phyloP scores from a whole-genome alignment of 2,113 vertebrate genomes.

The Platycercus adscitus region DNA sequence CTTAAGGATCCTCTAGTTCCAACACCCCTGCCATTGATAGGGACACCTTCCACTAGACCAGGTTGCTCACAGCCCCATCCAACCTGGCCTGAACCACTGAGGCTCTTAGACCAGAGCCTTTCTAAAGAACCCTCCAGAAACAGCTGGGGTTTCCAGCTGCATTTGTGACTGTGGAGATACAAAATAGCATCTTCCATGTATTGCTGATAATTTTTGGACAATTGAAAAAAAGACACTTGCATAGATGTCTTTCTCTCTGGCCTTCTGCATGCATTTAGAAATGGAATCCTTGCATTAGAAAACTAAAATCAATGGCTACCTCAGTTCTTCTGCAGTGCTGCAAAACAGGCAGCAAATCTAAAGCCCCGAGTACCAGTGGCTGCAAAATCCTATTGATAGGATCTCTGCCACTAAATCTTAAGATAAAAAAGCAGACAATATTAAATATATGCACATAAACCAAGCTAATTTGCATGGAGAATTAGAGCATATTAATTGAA shows the following conservation, averaged over 20 bases:
- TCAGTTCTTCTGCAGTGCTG: not conserved
- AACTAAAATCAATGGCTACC: not conserved
- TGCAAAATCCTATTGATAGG: not conserved
- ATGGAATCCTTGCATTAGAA: not conserved
- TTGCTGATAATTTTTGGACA: not conserved
- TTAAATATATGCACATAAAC: not conserved
- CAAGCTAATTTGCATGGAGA: not conserved
- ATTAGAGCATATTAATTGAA: not conserved
- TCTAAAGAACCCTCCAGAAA: not conserved
- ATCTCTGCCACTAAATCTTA: not conserved
- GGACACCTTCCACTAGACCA: not conserved
- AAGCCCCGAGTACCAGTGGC: not conserved
- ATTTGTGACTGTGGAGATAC: not conserved
- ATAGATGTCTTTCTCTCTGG: not conserved
- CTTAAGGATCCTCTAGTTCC: not conserved
- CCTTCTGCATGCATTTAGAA: not conserved
- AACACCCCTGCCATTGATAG: not conserved
- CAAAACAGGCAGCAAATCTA: not conserved
- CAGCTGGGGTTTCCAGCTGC: not conserved
- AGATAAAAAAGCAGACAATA: not conserved
- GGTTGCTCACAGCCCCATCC: not conserved
- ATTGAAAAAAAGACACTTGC: not conserved
- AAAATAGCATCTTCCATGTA: not conserved
- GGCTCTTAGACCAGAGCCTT: not conserved
- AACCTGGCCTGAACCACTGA: not conserved